Base-by-base conservation (phyloP, 2,888 invertebrate species). In the Dendrolimus houi region DNA sequence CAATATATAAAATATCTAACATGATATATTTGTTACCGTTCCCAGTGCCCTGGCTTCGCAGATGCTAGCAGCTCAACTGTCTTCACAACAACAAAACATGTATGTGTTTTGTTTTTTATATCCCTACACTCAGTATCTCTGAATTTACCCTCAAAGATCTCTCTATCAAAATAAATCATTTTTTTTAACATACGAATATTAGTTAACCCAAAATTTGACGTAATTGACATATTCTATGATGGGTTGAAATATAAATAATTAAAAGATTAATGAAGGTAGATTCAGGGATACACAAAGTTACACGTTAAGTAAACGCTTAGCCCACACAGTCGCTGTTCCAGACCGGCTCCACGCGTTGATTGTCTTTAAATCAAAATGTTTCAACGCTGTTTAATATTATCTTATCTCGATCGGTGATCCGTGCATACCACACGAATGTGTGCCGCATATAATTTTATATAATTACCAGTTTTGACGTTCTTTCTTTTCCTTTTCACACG, bases 11-110 rank as follows among this genome's bases (percentile, higher is more conserved):
- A 66, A 74, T 72, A 71, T 85, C 86, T 89, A 89, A 89, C 85
- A 81, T 78, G 75, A 78, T 73, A 29, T 29, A 81, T 84, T 79
- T 88, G 81, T 89, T 92, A 92, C 87, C 93, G 93, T 95, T 93
- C 94, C 94, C 96, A 96, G 96, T 96, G 96, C 96, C 95, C 96
- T 97, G 94, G 96, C 96, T 94, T 95, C 96, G 93, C 96, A 96
- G 96, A 96, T 96, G 96, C 96, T 96, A 94, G 96, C 96, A 93
- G 94, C 95, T 92, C 96, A 96, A 94, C 94, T 96, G 91, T 96
- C 96, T 90, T 95, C 96, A 92, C 96, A 96, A 93, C 96, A 96
- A 93, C 96, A 96, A 94, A 95, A 95, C 94, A 96, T 96, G 96
- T 97, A 97, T 93, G 96, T 96, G 87, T 90, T 90, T 87, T 90